Conservation (phyloP, 2,797 vertebrate species). For the Hemibagrus guttatus region DNA sequence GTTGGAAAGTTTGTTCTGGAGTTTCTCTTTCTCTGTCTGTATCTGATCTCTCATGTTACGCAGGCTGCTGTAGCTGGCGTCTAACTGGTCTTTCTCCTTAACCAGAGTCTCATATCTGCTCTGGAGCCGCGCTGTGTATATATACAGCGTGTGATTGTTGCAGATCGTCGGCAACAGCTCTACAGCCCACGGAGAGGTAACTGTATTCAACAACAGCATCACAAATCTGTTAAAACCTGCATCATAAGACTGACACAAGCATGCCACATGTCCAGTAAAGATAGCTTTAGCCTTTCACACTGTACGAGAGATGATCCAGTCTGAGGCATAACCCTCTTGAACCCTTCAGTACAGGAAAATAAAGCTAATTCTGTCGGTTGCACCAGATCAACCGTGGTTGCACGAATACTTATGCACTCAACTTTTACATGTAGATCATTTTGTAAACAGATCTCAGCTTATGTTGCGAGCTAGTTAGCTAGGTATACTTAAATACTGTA, state of each 20-base stretch:
- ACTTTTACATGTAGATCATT: no score
- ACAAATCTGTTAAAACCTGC: neutral
- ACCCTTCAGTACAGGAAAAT: no score
- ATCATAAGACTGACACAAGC: neutral
- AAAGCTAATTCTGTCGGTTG: no score
- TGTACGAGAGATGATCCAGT: neutral
- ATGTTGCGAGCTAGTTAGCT: no score
- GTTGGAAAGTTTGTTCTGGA: neutral
- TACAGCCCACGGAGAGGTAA: neutral
- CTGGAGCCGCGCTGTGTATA: neutral
- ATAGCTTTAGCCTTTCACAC: neutral
- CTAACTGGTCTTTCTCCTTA: neutral
- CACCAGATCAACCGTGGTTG: no score
- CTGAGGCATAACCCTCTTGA: neutral
- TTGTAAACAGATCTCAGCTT: no score
- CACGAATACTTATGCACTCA: no score
- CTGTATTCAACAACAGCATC: neutral
- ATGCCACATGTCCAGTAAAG: neutral
- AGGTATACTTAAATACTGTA: no score
- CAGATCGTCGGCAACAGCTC: neutral
- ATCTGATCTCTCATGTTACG: neutral
- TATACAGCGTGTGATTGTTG: neutral
- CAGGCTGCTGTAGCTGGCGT: neutral
- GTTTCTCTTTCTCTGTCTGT: neutral
- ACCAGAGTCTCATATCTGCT: neutral